Evolutionary conservation across 2,113 vertebrate genomes (phyloP).

Genomic region (Sylvietta virens): DNA sequence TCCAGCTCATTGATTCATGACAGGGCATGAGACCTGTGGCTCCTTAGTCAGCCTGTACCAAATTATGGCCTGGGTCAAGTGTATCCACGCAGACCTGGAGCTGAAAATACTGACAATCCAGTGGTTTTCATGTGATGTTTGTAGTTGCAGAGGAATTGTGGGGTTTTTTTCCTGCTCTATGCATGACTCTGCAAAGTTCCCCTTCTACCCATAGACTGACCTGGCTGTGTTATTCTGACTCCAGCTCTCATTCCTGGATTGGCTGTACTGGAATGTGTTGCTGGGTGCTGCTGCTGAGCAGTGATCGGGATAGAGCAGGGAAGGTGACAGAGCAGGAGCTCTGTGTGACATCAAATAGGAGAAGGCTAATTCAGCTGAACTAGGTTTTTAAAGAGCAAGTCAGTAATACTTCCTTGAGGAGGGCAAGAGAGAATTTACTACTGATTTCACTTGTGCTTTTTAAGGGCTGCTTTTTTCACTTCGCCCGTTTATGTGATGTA

Average conservation of each 20-base stretch:
- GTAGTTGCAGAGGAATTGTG: not conserved
- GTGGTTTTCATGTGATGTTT: not conserved
- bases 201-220: not conserved
- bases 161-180: not conserved
- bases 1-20: not conserved
- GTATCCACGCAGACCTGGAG: not conserved
- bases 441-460: not conserved
- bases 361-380: not conserved
- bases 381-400: not conserved
- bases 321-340: not conserved
- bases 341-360: accelerated
- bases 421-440: not conserved
- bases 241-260: not conserved
- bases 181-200: not conserved
- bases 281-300: not conserved
- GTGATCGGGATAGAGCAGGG: not conserved
- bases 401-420: not conserved
- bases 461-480: not conserved
- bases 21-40: not conserved
- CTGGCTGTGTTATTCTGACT: not conserved
- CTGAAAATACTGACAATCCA: not conserved
- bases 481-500: not conserved
- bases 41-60: not conserved
- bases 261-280: not conserved
- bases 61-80: accelerated